Percentiles rank a stretch among this genome's conserved stretches.
These are phyloP conservation scores for Magallana nippona DNA, from an alignment of 2,888 invertebrate genomes.

Conservation along the genomic window DNA sequence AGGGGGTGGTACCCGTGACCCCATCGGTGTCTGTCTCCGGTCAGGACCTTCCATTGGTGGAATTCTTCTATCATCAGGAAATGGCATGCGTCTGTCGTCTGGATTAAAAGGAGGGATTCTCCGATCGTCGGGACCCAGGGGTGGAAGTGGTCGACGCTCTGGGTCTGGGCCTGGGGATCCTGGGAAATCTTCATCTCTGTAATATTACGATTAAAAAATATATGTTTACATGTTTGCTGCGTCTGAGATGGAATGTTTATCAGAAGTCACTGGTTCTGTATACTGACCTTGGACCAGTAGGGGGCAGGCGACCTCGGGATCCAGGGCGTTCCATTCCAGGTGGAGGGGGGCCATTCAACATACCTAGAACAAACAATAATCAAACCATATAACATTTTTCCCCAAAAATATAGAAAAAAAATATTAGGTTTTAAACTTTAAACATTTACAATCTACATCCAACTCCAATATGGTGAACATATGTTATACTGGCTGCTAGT, in stretches of 20 bases:
- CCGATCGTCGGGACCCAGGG: neutral
- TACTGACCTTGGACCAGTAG: conserved; percentile 43
- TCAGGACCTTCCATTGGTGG: conserved; percentile 51
- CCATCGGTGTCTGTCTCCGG: conserved; percentile 57
- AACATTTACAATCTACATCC: too few species aligned
- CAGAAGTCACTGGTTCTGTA: neutral
- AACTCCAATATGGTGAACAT: too few species aligned
- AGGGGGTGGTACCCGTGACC: conserved; percentile 54
- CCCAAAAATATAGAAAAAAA: too few species aligned
- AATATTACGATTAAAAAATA: neutral
- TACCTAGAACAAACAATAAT: conserved; percentile 56
- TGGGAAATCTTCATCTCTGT: conserved; percentile 43
- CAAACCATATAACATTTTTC: neutral
- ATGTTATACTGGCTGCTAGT: too few species aligned
- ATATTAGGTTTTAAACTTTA: too few species aligned
- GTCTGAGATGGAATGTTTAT: neutral
- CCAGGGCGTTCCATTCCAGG: conserved; percentile 67
- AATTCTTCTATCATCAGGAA: conserved; percentile 55
- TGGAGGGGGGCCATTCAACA: conserved; percentile 69
- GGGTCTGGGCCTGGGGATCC: conserved; percentile 35
- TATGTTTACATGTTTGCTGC: neutral
- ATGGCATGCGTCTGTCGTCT: conserved; percentile 12
- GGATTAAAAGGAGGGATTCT: conserved; percentile 2
- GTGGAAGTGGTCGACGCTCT: conserved; percentile 2
- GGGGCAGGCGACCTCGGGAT: conserved; percentile 61